phyloP scores from a whole-genome alignment of 2,888 invertebrate species.

The Argynnis bischoffii region DNA sequence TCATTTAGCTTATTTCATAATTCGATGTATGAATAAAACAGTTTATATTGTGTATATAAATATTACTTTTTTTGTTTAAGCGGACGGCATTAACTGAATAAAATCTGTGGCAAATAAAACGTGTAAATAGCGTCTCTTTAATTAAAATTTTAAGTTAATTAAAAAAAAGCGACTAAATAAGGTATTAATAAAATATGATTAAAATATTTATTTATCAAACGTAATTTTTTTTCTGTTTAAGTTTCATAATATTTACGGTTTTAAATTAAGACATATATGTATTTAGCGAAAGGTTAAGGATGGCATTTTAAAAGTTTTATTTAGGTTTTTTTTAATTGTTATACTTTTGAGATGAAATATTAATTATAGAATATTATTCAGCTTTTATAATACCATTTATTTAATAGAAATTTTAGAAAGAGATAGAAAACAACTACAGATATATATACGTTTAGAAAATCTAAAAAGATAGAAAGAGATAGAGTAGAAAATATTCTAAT shows the following conservation, averaged over 20 bases:
- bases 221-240: too few species aligned
- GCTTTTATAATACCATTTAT: slow-evolving; percentile 1
- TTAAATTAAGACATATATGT: too few species aligned
- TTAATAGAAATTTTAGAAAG: slow-evolving; percentile 6
- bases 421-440: slow-evolving; percentile 18
- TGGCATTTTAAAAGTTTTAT: too few species aligned
- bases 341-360: neutral
- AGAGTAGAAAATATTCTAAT: slow-evolving; percentile 50
- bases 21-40: slow-evolving; percentile 17
- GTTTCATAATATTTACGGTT: too few species aligned
- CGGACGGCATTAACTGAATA: slow-evolving; percentile 16
- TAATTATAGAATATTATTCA: neutral
- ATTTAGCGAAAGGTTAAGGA: too few species aligned
- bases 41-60: slow-evolving; percentile 1
- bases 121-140: neutral
- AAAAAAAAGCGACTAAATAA: too few species aligned
- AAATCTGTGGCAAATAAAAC: neutral
- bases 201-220: neutral
- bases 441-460: slow-evolving; percentile 26
- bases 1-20: slow-evolving; percentile 4
- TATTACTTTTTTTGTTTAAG: slow-evolving; percentile 5
- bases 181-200: too few species aligned
- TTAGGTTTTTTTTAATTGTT: neutral
- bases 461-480: slow-evolving; percentile 25
- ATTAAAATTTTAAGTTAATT: too few species aligned